These are phyloP conservation scores for Desoria tigrina DNA, from an alignment of 2,888 invertebrate genomes.

Conservation along the genomic window DNA sequence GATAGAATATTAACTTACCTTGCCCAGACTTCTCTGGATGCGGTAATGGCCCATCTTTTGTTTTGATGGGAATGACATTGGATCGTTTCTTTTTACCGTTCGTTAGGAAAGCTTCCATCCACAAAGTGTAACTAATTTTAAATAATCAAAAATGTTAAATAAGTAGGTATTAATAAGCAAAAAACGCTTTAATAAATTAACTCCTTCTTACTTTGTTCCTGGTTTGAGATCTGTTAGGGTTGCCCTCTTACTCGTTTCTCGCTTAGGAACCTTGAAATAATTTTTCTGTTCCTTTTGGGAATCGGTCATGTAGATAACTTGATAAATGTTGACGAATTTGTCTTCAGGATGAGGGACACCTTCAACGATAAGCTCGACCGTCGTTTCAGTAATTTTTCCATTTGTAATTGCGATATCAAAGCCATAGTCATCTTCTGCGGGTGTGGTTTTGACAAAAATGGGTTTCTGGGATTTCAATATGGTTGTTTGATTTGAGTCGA, in stretches of 20 bases:
- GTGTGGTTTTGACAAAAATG: constrained; percentile 70
- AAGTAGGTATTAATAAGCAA: not conserved
- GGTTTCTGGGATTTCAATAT: constrained; percentile 73
- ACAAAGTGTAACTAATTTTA: constrained; percentile 73
- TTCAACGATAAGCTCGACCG: constrained; percentile 76
- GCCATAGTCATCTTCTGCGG: constrained; percentile 76
- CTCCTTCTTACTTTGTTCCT: constrained; percentile 63
- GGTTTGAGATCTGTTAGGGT: constrained; percentile 71
- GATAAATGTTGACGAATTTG: constrained; percentile 84
- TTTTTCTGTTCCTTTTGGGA: constrained; percentile 69
- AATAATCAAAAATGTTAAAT: constrained; percentile 17
- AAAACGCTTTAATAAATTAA: not conserved
- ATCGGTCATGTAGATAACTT: constrained; percentile 78
- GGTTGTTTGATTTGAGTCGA: constrained; percentile 70
- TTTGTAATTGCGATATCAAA: constrained; percentile 78
- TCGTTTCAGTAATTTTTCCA: constrained; percentile 72
- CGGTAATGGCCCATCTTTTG: constrained; percentile 68
- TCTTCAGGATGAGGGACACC: constrained; percentile 87
- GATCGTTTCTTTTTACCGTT: constrained; percentile 88
- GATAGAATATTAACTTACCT: constrained; percentile 57
- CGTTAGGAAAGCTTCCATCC: constrained; percentile 85
- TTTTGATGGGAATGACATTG: constrained; percentile 83
- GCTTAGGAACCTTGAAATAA: constrained; percentile 73
- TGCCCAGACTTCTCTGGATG: constrained; percentile 60
- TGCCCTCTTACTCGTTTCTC: constrained; percentile 69